Evolutionary conservation across 2,888 invertebrate genomes (phyloP).

Genomic region (Globia sparganii): DNA sequence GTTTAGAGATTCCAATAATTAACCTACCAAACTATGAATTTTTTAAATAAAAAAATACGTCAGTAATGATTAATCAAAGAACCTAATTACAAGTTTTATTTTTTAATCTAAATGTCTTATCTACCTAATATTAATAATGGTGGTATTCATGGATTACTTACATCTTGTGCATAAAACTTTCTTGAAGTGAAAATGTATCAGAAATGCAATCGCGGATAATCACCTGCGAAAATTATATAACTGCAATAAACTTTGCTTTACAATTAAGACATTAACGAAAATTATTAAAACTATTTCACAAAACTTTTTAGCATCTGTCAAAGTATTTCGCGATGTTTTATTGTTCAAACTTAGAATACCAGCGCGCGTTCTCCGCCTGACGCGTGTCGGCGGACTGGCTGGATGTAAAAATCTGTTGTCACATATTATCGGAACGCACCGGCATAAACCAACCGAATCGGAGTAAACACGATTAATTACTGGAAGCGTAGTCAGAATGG

Average conservation of each 20-base stretch:
- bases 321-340: slow-evolving; percentile 67
- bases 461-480: slow-evolving; percentile 77
- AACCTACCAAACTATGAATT: neutral
- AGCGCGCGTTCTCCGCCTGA: slow-evolving; percentile 76
- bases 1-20: neutral
- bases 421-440: slow-evolving; percentile 82
- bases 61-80: neutral
- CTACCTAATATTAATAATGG: neutral
- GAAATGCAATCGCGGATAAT: slow-evolving; percentile 43
- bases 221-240: slow-evolving; percentile 48
- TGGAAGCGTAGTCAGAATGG: slow-evolving; percentile 64
- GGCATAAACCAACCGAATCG: slow-evolving; percentile 85
- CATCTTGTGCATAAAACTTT: slow-evolving; percentile 71
- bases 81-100: neutral
- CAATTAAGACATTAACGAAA: neutral
- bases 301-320: slow-evolving; percentile 32
- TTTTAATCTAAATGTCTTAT: neutral
- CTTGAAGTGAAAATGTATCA: slow-evolving; percentile 62
- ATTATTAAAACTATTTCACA: slow-evolving; percentile 22
- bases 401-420: slow-evolving; percentile 76
- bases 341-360: slow-evolving; percentile 63
- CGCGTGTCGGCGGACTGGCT: slow-evolving; percentile 81
- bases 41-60: neutral
- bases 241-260: neutral
- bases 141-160: slow-evolving; percentile 64